Base-by-base conservation (phyloP, 2,113 vertebrate genomes). In the Rhabdomys dilectus region DNA sequence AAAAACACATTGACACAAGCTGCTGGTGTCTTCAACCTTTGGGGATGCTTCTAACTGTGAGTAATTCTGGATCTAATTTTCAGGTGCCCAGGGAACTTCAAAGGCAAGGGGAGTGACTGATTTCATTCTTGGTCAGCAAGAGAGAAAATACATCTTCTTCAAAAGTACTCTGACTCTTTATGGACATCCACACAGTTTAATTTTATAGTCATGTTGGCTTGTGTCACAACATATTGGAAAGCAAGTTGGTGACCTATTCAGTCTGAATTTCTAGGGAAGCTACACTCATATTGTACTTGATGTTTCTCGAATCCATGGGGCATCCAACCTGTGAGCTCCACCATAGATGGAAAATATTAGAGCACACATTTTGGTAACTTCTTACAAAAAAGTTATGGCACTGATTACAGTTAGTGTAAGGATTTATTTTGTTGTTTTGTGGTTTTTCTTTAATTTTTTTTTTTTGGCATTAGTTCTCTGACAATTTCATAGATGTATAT, bases 61-160 rank as follows among this genome's bases (percentile, higher is more conserved):
- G 60, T 87, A 96, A 97, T 92, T 56, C 91, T 87, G 66, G 51
- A 94, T 93, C 70, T 96, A 93, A 98, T 97, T 97, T 91, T 89
- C 95, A 82, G 88, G 88, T 89, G 68, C 95, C 94, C 84, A 91
- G 89, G 96, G 85, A 92, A 66, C 3, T 93, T 82, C 72, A 72
- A 88, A 96, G 81, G 10, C 90, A 89, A 96, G 77, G 81, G 88
- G 77, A 92, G 89, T 75, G 95, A 73, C 60, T 88, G 39, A 97
- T 97, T 88, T 97, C 94, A 96, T 96, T 97, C 82, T 94, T 91
- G 92, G 88, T 76, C 94, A 91, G 85, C 22, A 95, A 95, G 76
- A 95, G 64, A 34, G 34, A 88, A 96, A 93, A 51, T 45, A 34
- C 8, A 9, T 87, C 60, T 94, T 95, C 62, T n/a, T 94, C 76